These are phyloP conservation scores for Lateolabrax maculatus DNA, from an alignment of 2,797 vertebrate genomes.

Conservation along the genomic window DNA sequence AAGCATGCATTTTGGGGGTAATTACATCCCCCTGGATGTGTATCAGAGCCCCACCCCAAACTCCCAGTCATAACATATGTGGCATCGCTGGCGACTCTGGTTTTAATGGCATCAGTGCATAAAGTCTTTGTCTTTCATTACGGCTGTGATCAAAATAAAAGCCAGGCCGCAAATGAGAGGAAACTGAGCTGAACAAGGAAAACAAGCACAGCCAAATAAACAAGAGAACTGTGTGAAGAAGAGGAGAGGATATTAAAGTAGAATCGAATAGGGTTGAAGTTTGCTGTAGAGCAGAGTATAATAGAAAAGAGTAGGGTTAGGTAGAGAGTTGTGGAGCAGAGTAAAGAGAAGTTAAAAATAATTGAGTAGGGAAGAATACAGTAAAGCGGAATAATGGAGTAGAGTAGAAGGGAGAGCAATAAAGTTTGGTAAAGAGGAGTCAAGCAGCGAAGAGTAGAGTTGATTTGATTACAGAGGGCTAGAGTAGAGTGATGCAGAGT, in stretches of 20 bases:
- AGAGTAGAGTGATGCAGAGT: neutral
- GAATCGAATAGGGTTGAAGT: conserved; percentile 4
- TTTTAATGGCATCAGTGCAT: conserved; percentile 65
- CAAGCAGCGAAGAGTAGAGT: neutral
- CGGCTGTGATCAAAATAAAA: conserved; percentile 59
- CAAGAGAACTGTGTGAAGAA: conserved; percentile 46
- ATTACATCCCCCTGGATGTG: conserved; percentile 37
- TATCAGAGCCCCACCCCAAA: conserved; percentile 49
- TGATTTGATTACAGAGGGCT: neutral
- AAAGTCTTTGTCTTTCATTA: conserved; percentile 68
- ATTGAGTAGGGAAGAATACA: neutral
- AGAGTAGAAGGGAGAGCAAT: neutral
- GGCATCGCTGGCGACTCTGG: conserved; percentile 67
- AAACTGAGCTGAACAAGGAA: conserved; percentile 60
- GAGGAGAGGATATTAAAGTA: conserved; percentile 20
- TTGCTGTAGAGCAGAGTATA: conserved; percentile 1
- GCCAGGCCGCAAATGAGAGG: conserved; percentile 62
- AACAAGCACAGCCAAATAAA: conserved; percentile 66
- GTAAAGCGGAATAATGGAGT: neutral
- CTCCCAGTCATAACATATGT: conserved; percentile 72
- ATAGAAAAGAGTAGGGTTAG: neutral
- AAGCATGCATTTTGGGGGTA: conserved; percentile 26
- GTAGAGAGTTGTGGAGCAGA: neutral
- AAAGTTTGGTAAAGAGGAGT: neutral
- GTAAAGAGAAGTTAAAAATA: conserved; percentile 22